A percentile compares a stretch with the other conserved stretches of the same genome.
phyloP scores from a whole-genome alignment of 1,140 invertebrate genomes.

The Lepidotrigona ventralis region DNA sequence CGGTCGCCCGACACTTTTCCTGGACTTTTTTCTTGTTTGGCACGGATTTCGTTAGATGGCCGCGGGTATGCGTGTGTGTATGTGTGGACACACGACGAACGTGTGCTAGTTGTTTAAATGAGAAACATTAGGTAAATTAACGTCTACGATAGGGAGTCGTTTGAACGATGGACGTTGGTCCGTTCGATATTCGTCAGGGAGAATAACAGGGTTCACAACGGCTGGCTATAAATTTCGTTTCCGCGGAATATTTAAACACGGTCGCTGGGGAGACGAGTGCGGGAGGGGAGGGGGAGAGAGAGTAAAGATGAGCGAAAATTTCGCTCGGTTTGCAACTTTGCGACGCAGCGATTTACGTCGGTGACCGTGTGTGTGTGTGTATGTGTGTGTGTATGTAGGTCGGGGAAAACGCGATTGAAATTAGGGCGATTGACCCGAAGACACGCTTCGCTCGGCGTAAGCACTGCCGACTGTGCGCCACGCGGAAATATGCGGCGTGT shows the following conservation, averaged over 20 bases:
- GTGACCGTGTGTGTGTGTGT: background rate
- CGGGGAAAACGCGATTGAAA: background rate
- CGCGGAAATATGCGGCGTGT: slow-evolving; percentile 24
- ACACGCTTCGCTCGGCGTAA: slow-evolving; percentile 22
- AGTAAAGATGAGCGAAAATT: background rate
- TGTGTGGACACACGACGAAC: background rate
- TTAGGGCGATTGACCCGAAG: slow-evolving; percentile 38
- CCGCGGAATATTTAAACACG: slow-evolving; percentile 19
- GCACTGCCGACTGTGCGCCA: background rate
- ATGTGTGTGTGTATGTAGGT: background rate
- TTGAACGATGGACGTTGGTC: background rate
- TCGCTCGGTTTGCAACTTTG: background rate
- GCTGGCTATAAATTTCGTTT: slow-evolving; percentile 15
- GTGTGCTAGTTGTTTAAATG: background rate
- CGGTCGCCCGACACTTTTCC: background rate
- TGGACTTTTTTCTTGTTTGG: background rate
- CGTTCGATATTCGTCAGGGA: background rate
- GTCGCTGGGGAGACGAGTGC: no score
- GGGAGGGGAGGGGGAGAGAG: background rate
- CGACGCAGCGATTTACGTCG: background rate
- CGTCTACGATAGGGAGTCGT: background rate
- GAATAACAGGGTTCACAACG: slow-evolving; percentile 6
- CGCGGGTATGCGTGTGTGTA: no score
- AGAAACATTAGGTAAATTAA: slow-evolving; percentile 27
- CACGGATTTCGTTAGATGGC: background rate